These are phyloP conservation scores for Omphaloscelis lunosa DNA, from an alignment of 2,888 invertebrate species.

Conservation along the genomic window DNA sequence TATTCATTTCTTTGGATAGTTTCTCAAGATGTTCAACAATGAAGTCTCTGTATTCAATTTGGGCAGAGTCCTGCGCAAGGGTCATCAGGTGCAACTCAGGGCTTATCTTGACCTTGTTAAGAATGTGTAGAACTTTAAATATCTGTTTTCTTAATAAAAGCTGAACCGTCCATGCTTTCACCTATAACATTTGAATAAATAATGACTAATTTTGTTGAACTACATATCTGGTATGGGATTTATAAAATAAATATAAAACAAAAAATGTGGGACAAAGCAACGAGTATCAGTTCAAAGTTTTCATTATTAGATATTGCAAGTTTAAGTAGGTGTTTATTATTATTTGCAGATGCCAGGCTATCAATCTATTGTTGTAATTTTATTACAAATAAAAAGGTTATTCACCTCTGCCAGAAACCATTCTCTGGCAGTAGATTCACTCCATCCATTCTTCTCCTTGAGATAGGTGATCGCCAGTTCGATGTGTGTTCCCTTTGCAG, in stretches of 20 bases:
- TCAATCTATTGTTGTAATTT: conserved; percentile 24
- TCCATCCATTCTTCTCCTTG: conserved; percentile 89
- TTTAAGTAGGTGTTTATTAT: conserved; percentile 9
- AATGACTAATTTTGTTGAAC: neutral
- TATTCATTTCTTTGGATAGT: conserved; percentile 82
- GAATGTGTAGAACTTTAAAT: conserved; percentile 92
- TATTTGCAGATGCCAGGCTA: conserved; percentile 1
- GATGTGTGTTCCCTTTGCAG: conserved; percentile 92
- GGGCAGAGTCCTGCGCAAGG: conserved; percentile 90
- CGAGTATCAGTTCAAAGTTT: neutral
- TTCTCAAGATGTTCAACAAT: conserved; percentile 92
- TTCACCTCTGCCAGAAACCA: conserved; percentile 91
- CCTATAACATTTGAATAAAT: conserved; percentile 79
- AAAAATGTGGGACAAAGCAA: conserved; percentile 3
- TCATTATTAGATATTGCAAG: conserved; percentile 4
- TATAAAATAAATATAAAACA: neutral
- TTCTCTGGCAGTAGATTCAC: conserved; percentile 86
- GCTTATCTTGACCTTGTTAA: conserved; percentile 91
- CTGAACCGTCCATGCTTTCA: conserved; percentile 92
- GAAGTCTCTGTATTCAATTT: conserved; percentile 92
- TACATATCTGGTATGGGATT: neutral
- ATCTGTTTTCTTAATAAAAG: conserved; percentile 92
- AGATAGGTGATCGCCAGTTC: conserved; percentile 91
- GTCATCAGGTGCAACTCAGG: conserved; percentile 90
- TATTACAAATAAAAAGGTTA: conserved; percentile 53